Conservation (phyloP, 2,888 invertebrate genomes). For the Trissonchulus latispiculum region DNA sequence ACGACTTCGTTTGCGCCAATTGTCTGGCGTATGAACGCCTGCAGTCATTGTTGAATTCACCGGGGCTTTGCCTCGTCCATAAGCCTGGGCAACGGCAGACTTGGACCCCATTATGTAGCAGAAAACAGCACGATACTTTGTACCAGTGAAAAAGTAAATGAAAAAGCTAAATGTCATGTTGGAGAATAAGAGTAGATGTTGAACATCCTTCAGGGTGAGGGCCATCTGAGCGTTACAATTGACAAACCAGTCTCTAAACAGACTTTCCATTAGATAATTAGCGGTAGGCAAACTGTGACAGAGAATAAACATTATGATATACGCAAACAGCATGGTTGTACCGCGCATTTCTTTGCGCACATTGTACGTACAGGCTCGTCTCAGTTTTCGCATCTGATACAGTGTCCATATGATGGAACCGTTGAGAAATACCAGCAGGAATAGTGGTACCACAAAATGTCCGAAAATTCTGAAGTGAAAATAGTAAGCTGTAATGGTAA, state of each 20-base stretch:
- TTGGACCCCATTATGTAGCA: too few species aligned
- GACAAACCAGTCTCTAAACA: background rate
- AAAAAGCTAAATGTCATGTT: background rate
- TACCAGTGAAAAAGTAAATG: background rate
- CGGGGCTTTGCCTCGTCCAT: too few species aligned
- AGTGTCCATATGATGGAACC: too few species aligned
- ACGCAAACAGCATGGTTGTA: background rate
- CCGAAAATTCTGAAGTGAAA: background rate
- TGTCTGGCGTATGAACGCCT: too few species aligned
- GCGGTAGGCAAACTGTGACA: slow-evolving; percentile 1
- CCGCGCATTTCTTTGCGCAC: too few species aligned
- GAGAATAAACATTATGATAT: slow-evolving; percentile 1
- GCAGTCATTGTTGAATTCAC: too few species aligned
- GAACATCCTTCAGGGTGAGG: background rate
- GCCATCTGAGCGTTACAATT: background rate
- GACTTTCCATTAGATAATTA: background rate
- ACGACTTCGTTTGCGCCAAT: too few species aligned
- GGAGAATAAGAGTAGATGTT: background rate
- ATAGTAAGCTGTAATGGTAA: background rate
- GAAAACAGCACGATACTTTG: too few species aligned
- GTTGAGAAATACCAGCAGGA: slow-evolving; percentile 1
- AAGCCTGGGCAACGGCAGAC: too few species aligned
- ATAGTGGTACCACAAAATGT: slow-evolving; percentile 5
- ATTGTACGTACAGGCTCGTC: background rate
- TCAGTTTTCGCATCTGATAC: background rate